Evolutionary conservation across 2,113 vertebrate species (phyloP).

Genomic region (Cololabis saira): DNA sequence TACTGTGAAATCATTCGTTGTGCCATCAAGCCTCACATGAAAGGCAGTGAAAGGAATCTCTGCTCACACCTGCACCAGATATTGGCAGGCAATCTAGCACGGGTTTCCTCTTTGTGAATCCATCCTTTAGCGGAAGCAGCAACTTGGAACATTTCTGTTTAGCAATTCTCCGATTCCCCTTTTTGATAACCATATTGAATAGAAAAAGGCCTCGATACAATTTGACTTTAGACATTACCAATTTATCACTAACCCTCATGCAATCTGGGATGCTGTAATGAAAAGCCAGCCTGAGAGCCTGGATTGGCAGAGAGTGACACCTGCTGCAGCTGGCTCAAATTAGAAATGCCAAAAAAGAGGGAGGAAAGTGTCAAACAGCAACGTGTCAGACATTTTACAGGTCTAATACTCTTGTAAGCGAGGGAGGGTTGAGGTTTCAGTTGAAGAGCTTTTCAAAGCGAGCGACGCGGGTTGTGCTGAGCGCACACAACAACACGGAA

Average conservation of each 20-base stretch:
- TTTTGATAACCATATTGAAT: constrained; percentile 73
- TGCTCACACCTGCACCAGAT: constrained; percentile 48
- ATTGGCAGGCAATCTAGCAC: constrained; percentile 63
- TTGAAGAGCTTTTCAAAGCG: constrained; percentile 53
- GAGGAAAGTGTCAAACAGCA: constrained; percentile 74
- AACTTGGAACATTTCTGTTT: constrained; percentile 58
- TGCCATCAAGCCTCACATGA: constrained; percentile 55
- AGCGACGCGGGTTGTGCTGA: constrained; percentile 21
- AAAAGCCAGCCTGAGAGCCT: constrained; percentile 63
- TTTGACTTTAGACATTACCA: constrained; percentile 82
- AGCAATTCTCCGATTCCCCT: constrained; percentile 30
- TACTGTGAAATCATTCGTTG: constrained; percentile 54
- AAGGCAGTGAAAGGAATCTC: constrained; percentile 35
- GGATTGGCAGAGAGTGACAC: constrained; percentile 80
- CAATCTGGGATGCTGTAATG: constrained; percentile 71
- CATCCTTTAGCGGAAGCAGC: constrained; percentile 51
- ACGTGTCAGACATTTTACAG: constrained; percentile 66
- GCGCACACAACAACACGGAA: constrained; percentile 11
- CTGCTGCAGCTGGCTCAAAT: constrained; percentile 79
- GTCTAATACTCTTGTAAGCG: constrained; percentile 66
- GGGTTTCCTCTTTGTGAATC: constrained; percentile 52
- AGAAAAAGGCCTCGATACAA: constrained; percentile 76
- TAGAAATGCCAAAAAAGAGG: constrained; percentile 81
- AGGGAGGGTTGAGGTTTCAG: constrained; percentile 58
- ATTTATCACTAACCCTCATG: constrained; percentile 73